phyloP scores from a whole-genome alignment of 2,113 vertebrate species.

The Pholis gunnellus region DNA sequence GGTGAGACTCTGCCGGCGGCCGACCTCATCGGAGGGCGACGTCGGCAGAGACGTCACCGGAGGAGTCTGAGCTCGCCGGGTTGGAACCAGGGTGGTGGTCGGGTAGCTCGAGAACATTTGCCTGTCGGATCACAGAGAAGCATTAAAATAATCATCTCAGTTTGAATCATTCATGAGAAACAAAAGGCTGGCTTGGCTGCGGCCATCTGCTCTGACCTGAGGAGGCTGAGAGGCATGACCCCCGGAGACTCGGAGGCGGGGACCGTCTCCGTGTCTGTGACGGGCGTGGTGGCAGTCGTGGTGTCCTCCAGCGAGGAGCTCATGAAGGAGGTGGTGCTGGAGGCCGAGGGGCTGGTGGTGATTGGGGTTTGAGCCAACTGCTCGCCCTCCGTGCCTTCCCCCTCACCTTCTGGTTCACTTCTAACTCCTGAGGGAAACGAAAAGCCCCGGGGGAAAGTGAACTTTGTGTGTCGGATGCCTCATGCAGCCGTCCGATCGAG shows the following conservation, averaged over 20 bases:
- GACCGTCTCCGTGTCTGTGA: constrained; percentile 96
- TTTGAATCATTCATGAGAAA: neutral
- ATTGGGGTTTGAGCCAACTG: constrained; percentile 95
- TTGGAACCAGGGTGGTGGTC: constrained; percentile 92
- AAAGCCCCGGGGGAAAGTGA: neutral
- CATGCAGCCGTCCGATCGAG: too few species aligned
- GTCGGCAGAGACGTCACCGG: constrained; percentile 96
- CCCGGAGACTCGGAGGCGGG: constrained; percentile 96
- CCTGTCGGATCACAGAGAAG: constrained; percentile 75
- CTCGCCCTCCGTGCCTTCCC: constrained; percentile 87
- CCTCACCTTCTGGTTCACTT: constrained; percentile 89
- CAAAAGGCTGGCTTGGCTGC: neutral
- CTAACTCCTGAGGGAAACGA: constrained; percentile 75
- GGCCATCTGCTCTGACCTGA: constrained; percentile 84
- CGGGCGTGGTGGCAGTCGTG: constrained; percentile 96
- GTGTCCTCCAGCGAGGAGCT: constrained; percentile 98
- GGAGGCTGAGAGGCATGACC: constrained; percentile 97
- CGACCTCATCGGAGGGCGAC: constrained; percentile 95
- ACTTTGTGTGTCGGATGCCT: too few species aligned
- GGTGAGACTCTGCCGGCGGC: constrained; percentile 94
- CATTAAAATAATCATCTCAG: neutral
- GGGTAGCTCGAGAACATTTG: constrained; percentile 99
- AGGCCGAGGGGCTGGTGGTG: constrained; percentile 97
- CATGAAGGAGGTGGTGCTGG: constrained; percentile 99
- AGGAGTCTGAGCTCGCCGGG: constrained; percentile 95